Evolutionary conservation across 2,797 vertebrate genomes (phyloP).

Genomic region (Coilia nasus): DNA sequence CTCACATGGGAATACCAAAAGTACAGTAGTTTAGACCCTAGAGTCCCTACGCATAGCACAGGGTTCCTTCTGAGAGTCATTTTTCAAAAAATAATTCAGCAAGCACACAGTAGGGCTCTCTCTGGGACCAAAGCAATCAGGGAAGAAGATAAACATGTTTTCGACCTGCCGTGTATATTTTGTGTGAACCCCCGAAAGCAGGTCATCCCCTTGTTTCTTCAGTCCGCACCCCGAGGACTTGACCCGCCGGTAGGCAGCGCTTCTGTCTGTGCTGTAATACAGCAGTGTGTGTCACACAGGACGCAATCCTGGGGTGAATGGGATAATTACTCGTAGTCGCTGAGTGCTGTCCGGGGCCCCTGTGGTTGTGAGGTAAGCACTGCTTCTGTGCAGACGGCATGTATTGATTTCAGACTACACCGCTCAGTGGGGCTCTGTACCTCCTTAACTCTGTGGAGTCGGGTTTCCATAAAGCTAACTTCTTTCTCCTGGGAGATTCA

Average conservation of each 20-base stretch:
- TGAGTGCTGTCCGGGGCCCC: constrained; percentile 52
- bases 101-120: not conserved
- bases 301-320: constrained; percentile 65
- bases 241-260: constrained; percentile 48
- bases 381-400: constrained; percentile 56
- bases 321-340: constrained; percentile 77
- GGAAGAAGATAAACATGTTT: not conserved
- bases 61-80: not conserved
- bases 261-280: constrained; percentile 54
- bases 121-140: not conserved
- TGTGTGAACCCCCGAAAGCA: not conserved
- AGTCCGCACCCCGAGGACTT: constrained; percentile 54
- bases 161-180: not conserved
- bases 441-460: constrained; percentile 41
- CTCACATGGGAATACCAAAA: not conserved
- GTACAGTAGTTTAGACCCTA: not conserved
- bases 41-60: not conserved
- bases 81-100: not conserved
- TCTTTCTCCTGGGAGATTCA: constrained; percentile 47
- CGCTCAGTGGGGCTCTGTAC: constrained; percentile 44
- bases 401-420: constrained; percentile 59
- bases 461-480: constrained; percentile 53
- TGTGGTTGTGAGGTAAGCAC: constrained; percentile 62
- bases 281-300: constrained; percentile 53
- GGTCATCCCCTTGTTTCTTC: not conserved